phyloP scores from a whole-genome alignment of 2,888 invertebrate genomes.

The Xanthia togata region DNA sequence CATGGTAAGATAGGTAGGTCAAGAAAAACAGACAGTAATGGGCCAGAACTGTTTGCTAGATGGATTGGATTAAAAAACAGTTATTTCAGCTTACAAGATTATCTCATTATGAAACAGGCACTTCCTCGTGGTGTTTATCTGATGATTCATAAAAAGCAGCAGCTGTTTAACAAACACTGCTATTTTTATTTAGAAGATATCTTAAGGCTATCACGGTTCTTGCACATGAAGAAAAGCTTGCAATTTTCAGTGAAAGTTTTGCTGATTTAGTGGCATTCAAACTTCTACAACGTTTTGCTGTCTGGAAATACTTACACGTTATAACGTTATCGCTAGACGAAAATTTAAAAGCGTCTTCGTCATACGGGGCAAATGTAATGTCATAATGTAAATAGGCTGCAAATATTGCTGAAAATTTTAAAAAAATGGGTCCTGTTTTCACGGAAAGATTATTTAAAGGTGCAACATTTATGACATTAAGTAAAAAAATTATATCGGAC shows the following conservation, averaged over 20 bases:
- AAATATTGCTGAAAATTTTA: too few species aligned
- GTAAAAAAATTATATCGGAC: too few species aligned
- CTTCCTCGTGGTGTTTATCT: conserved; percentile 38
- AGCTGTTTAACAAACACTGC: conserved; percentile 24
- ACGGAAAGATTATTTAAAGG: too few species aligned
- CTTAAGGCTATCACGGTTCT: conserved; percentile 2
- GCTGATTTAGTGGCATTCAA: background rate
- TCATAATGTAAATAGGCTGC: too few species aligned
- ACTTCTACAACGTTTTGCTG: background rate
- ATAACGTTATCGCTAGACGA: background rate
- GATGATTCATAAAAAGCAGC: conserved; percentile 40
- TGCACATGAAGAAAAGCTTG: background rate
- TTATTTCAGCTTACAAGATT: conserved; percentile 13
- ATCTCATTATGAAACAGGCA: conserved; percentile 26
- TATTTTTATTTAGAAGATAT: conserved; percentile 38
- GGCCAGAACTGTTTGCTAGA: background rate
- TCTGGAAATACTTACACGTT: background rate
- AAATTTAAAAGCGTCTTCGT: too few species aligned
- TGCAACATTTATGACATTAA: too few species aligned
- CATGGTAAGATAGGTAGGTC: background rate
- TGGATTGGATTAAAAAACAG: conserved; percentile 18
- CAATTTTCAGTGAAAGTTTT: background rate
- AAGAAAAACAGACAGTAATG: background rate
- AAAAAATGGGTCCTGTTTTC: too few species aligned
- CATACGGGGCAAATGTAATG: too few species aligned